Evolutionary conservation across 2,113 vertebrate genomes (phyloP).

Genomic region (Phalacrocorax brasilianus): DNA sequence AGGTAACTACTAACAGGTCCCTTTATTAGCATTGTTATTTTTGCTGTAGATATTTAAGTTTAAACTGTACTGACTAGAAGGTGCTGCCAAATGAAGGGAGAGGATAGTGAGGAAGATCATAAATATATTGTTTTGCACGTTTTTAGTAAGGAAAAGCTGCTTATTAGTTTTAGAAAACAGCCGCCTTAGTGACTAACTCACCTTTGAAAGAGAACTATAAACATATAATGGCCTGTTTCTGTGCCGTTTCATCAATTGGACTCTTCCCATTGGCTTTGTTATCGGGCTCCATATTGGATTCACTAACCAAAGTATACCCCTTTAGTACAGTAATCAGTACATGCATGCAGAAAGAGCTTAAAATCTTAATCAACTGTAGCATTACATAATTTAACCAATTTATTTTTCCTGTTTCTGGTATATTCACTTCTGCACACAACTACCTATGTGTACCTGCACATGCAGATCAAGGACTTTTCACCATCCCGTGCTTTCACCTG

Average conservation of each 20-base stretch:
- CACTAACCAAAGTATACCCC: background rate
- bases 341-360: background rate
- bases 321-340: background rate
- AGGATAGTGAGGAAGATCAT: background rate
- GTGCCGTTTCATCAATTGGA: background rate
- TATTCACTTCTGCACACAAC: background rate
- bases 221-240: background rate
- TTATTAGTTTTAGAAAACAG: background rate
- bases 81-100: background rate
- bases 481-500: background rate
- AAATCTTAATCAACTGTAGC: background rate
- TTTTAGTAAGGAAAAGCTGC: background rate
- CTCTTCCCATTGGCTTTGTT: background rate
- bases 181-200: background rate
- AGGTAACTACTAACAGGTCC: background rate
- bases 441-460: background rate
- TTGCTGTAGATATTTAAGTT: background rate
- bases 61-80: background rate
- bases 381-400: background rate
- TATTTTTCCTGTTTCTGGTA: background rate
- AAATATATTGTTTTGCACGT: background rate
- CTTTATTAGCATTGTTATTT: background rate
- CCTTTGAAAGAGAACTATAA: background rate
- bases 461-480: background rate
- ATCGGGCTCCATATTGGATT: background rate